Conservation (phyloP, 2,113 vertebrate genomes). For the Halichoerus grypus region DNA sequence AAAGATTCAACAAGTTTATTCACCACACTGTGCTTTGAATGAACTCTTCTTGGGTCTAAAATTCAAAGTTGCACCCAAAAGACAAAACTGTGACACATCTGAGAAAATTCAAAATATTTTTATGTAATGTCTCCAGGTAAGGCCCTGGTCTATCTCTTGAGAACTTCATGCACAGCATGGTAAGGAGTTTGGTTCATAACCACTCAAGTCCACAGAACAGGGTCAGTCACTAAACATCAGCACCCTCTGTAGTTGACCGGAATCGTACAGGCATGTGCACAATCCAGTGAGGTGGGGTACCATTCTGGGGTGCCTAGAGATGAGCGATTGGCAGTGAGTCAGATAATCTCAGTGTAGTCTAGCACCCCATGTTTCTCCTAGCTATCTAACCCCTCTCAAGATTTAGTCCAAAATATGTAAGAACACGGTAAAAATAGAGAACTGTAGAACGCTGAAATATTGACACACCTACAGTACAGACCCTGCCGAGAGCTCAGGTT, state of each 20-base stretch:
- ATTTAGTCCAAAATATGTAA: neutral
- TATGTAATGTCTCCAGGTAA: neutral
- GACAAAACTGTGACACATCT: neutral
- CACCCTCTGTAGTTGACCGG: neutral
- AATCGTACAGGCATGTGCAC: accelerated
- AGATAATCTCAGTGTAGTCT: neutral
- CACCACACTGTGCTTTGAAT: neutral
- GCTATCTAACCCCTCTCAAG: neutral
- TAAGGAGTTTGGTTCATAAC: neutral
- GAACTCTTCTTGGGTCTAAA: neutral
- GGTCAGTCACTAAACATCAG: neutral
- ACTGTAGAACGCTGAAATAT: neutral
- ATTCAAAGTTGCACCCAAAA: neutral
- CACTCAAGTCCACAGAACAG: neutral
- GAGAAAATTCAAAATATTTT: neutral
- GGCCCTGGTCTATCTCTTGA: neutral
- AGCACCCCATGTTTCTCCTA: neutral
- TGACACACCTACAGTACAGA: neutral
- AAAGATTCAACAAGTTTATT: neutral
- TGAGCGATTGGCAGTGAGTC: neutral
- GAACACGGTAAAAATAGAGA: neutral
- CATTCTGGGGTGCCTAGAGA: accelerated
- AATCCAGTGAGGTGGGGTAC: too few species aligned
- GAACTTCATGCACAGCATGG: neutral
- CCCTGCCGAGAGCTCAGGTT: neutral